Percentiles rank a stretch among this genome's conserved stretches.
Evolutionary conservation across 1,140 invertebrate genomes (phyloP).

Genomic region (Drosophila elegans): DNA sequence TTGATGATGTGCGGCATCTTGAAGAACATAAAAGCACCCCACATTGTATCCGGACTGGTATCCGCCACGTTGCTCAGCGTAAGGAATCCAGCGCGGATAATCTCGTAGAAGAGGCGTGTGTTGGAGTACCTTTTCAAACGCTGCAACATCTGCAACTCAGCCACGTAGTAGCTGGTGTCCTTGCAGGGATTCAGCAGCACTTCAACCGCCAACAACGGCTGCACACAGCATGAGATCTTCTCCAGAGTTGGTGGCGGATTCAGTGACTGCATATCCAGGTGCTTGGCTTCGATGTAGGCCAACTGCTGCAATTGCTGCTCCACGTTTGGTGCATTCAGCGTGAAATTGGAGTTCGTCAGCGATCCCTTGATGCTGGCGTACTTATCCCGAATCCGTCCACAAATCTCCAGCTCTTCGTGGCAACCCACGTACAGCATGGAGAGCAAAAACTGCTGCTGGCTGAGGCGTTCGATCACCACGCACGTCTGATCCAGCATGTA

Average conservation of each 20-base stretch:
- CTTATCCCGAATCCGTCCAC: slow-evolving; percentile 63
- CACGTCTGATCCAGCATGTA: slow-evolving; percentile 90
- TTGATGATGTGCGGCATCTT: slow-evolving; percentile 93
- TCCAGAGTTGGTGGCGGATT: slow-evolving; percentile 86
- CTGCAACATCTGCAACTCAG: slow-evolving; percentile 93
- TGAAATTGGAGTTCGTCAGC: slow-evolving; percentile 71
- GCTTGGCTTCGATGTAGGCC: slow-evolving; percentile 73
- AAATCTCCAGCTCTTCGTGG: slow-evolving; percentile 87
- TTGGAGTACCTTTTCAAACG: slow-evolving; percentile 91
- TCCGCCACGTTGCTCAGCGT: slow-evolving; percentile 91
- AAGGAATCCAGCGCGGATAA: slow-evolving; percentile 94
- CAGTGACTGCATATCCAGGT: slow-evolving; percentile 65
- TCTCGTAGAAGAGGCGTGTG: slow-evolving; percentile 93
- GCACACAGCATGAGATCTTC: slow-evolving; percentile 90
- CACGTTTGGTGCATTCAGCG: slow-evolving; percentile 37
- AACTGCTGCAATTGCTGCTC: slow-evolving; percentile 76
- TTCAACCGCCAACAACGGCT: slow-evolving; percentile 90
- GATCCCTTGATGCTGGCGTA: slow-evolving; percentile 73
- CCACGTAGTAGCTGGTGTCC: slow-evolving; percentile 91
- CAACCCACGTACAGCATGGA: slow-evolving; percentile 93
- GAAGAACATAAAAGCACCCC: slow-evolving; percentile 96
- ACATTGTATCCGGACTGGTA: slow-evolving; percentile 91
- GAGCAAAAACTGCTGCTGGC: slow-evolving; percentile 90
- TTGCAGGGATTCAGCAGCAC: slow-evolving; percentile 91
- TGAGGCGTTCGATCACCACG: slow-evolving; percentile 89